Evolutionary conservation across 1,140 invertebrate species (phyloP), one percentile per base, ranked within the genome.

Genomic region (Eumeta japonica): DNA sequence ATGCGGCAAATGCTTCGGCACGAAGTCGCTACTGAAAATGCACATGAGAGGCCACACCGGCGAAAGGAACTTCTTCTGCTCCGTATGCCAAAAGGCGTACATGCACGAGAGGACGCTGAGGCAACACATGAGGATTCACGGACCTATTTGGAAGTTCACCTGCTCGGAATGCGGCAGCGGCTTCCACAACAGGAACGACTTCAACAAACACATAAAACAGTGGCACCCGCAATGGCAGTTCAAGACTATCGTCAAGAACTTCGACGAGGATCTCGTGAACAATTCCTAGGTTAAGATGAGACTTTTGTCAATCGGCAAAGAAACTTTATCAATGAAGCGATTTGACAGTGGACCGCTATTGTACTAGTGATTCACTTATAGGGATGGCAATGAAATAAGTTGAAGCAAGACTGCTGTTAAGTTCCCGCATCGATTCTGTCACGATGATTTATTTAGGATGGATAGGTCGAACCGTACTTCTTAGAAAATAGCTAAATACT

Each of bases 31-130:
- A 50, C 79, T 60, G 58, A 88, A 75, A 79, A 90, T 78, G 55
- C 87, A 90, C 61, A 83, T 86, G 64, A 62, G 85, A 39, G 83
- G 80, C 1, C 83, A 86, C 46, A 83, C 82, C 0, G 83, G 83
- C 0, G 84, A 82, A 43, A 64, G 79, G n/a, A 81, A 81, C 12
- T 83, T 82, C 51, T 65, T 68, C 17, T 83, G 81, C 46, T 47
- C 52, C 9, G 58, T 81, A 16, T 86, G 83, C 46, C 68, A 77
- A 18, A 79, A 82, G 32, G 60, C 78, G 3, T 86, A 85, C 56
- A 85, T 82, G 31, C 76, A 85, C 36, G 83, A 84, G 46, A 76
- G 85, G 46, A 85, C 83, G 27, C 79, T 88, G 68, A 75, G 85
- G 18, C 79, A 85, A 32, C 86, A 88, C 48, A 79, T 85, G 49